Percentiles rank a stretch among this genome's conserved stretches.
Evolutionary conservation across 1,140 invertebrate species (phyloP).

Genomic region (Pseudoatta argentina): DNA sequence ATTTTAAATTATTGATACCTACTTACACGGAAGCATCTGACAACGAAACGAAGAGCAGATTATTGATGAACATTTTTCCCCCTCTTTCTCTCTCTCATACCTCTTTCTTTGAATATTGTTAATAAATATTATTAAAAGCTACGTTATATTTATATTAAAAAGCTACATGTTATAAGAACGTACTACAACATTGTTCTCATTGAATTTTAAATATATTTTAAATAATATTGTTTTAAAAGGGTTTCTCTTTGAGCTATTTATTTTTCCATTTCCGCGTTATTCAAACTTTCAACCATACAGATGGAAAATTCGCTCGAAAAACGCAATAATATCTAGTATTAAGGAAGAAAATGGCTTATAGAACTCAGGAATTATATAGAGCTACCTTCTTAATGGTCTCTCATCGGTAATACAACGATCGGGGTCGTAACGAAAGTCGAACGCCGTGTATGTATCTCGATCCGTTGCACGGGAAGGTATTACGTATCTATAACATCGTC

Average conservation of each 20-base stretch:
- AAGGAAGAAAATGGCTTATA: slow-evolving; percentile 1
- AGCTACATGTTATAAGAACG: slow-evolving; percentile 5
- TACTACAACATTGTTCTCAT: not conserved
- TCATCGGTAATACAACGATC: slow-evolving; percentile 25
- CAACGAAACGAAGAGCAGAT: not conserved
- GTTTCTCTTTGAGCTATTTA: not conserved
- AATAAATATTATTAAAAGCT: slow-evolving; percentile 33
- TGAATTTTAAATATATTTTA: slow-evolving; percentile 22
- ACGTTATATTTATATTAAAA: slow-evolving; percentile 3
- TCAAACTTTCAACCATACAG: not conserved
- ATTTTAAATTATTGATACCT: not conserved
- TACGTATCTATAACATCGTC: slow-evolving; percentile 53
- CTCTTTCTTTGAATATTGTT: not conserved
- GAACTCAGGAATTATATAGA: not conserved
- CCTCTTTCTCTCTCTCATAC: not conserved
- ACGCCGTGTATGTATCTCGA: slow-evolving; percentile 36
- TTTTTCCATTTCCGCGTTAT: not conserved
- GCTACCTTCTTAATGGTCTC: not conserved
- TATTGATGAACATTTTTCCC: too few species aligned
- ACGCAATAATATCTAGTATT: not conserved
- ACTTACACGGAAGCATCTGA: not conserved
- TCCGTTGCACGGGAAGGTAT: slow-evolving; percentile 33
- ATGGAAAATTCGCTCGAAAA: slow-evolving; percentile 1
- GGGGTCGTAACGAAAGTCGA: slow-evolving; percentile 25
- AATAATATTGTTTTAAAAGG: slow-evolving; percentile 5